Evolutionary conservation across 1,140 invertebrate species (phyloP).

Genomic region (Colletes latitarsis): DNA sequence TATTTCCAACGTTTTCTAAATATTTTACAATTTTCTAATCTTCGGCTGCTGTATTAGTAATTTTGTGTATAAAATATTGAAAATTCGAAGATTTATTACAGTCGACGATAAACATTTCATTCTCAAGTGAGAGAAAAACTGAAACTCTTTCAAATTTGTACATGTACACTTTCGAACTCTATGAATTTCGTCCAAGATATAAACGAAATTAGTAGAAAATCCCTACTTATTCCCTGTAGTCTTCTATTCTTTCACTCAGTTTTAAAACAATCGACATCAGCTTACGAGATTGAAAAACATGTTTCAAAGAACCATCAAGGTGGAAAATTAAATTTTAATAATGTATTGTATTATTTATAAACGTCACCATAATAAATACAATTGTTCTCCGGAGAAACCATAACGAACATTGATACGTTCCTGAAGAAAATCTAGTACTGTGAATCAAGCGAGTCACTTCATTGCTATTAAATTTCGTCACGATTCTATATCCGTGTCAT

Average conservation of each 20-base stretch:
- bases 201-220: background rate
- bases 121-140: background rate
- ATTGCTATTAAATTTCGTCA: background rate
- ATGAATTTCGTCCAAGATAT: background rate
- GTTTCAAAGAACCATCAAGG: background rate
- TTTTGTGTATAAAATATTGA: background rate
- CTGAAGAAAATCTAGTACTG: constrained; percentile 42
- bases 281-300: background rate
- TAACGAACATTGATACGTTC: constrained; percentile 11
- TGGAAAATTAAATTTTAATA: background rate
- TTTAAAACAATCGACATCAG: background rate
- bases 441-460: constrained; percentile 52
- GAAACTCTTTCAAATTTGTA: background rate
- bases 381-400: background rate
- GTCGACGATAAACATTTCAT: background rate
- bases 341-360: background rate
- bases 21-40: background rate
- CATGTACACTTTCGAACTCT: background rate
- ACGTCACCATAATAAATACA: background rate
- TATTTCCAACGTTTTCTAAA: background rate
- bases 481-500: background rate
- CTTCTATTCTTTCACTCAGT: background rate
- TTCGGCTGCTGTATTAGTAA: no score
- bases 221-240: no score
- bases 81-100: background rate